Evolutionary conservation across 92 coral and sea anemone genomes (phyloP).

Genomic region (Umimayanthus chanpuru): DNA sequence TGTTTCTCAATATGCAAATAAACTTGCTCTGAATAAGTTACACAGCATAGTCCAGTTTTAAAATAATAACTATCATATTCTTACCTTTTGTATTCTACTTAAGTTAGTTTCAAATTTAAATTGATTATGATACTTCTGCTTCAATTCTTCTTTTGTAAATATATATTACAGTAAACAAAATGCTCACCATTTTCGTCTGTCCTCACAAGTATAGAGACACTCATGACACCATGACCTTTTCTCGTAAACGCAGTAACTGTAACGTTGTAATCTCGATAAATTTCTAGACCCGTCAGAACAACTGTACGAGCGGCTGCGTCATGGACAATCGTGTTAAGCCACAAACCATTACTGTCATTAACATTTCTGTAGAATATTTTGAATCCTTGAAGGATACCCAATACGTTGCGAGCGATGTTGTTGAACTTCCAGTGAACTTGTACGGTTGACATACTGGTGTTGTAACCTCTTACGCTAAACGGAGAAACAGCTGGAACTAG

Average conservation of each 20-base stretch:
- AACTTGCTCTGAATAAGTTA: too few relatives aligned
- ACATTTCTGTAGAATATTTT: conserved; percentile 29
- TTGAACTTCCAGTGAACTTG: conserved; percentile 16
- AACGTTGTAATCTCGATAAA: conserved; percentile 63
- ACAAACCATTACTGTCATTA: conserved; percentile 21
- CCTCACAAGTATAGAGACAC: conserved; percentile 33
- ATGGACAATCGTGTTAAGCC: background rate
- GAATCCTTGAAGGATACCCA: conserved; percentile 20
- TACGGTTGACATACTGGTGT: conserved; percentile 7
- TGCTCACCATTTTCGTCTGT: conserved; percentile 74
- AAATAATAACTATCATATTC: too few relatives aligned
- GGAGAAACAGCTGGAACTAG: conserved; percentile 35
- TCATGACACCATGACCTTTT: conserved; percentile 57
- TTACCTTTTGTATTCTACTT: too few relatives aligned
- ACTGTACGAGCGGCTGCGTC: conserved; percentile 32
- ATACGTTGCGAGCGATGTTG: background rate
- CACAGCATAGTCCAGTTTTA: too few relatives aligned
- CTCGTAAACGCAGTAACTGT: conserved; percentile 64
- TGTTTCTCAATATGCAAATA: too few relatives aligned
- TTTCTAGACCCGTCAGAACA: conserved; percentile 37
- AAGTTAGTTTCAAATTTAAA: too few relatives aligned
- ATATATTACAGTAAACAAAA: background rate
- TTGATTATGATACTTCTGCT: too few relatives aligned
- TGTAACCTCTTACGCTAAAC: background rate
- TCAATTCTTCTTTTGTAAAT: too few relatives aligned